Evolutionary conservation across 1,140 invertebrate genomes (phyloP).

Genomic region (Dryas iulia): DNA sequence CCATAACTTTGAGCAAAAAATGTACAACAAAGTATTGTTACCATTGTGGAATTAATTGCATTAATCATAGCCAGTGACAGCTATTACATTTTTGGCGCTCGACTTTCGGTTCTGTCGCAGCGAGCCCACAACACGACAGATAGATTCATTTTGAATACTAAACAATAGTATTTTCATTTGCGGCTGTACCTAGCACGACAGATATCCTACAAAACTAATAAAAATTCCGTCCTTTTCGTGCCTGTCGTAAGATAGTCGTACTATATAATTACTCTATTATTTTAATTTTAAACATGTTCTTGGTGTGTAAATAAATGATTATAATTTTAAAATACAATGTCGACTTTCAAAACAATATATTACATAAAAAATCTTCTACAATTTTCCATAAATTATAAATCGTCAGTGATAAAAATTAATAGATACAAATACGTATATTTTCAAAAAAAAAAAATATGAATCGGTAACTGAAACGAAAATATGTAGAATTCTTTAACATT

Average conservation of each 20-base stretch:
- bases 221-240: not conserved
- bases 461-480: too few relatives aligned
- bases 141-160: constrained; percentile 51
- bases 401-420: too few relatives aligned
- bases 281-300: not conserved
- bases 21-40: constrained; percentile 51
- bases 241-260: not conserved
- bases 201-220: not conserved
- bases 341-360: too few relatives aligned
- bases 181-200: constrained; percentile 8
- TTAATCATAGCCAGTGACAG: constrained; percentile 76
- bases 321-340: not conserved
- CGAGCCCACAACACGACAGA: constrained; percentile 47
- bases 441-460: too few relatives aligned
- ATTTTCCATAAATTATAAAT: too few relatives aligned
- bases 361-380: too few relatives aligned
- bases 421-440: too few relatives aligned
- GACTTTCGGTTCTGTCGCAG: constrained; percentile 63
- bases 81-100: constrained; percentile 79
- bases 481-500: too few relatives aligned
- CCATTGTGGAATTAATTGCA: constrained; percentile 78
- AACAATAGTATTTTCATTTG: constrained; percentile 57
- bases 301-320: not conserved
- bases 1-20: constrained; percentile 29
- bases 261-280: not conserved